Percentiles rank a stretch among this genome's conserved stretches.
phyloP scores from a whole-genome alignment of 53 echinoderm and acorn worm species.

The Hippasteria phrygiana region DNA sequence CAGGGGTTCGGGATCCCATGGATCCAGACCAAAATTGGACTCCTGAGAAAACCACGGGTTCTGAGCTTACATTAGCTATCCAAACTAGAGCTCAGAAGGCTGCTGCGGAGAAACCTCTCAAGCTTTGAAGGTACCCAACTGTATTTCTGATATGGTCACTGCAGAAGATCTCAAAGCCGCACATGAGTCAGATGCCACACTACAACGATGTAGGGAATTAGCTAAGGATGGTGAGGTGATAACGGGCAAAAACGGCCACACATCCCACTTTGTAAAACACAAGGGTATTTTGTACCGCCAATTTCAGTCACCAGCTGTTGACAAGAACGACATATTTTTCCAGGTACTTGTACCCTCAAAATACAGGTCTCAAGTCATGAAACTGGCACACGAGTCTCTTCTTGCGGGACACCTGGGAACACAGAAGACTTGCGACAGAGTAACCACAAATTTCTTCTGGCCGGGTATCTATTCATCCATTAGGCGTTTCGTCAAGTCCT shows the following conservation, averaged over 20 bases:
- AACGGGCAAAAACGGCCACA: constrained; percentile 7
- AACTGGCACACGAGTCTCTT: constrained; percentile 37
- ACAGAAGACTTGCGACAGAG: constrained; percentile 32
- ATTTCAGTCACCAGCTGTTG: constrained; percentile 20
- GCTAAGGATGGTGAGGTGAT: not conserved
- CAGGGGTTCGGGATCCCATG: constrained; percentile 49
- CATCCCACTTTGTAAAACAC: not conserved
- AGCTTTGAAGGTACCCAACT: constrained; percentile 1
- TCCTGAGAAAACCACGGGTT: not conserved
- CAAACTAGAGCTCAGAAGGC: constrained; percentile 27
- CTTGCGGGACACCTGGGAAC: constrained; percentile 32
- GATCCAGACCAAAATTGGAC: constrained; percentile 47
- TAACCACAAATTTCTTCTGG: constrained; percentile 39
- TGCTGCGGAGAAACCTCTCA: constrained; percentile 12
- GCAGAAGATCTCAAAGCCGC: constrained; percentile 21
- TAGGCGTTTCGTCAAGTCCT: constrained; percentile 2
- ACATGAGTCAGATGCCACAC: constrained; percentile 9
- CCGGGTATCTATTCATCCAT: constrained; percentile 14
- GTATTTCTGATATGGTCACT: not conserved
- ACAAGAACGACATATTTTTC: not conserved
- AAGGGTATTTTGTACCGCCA: constrained; percentile 34
- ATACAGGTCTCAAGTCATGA: constrained; percentile 39
- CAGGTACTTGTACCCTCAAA: constrained; percentile 40
- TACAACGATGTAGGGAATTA: constrained; percentile 34
- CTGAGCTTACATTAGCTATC: constrained; percentile 27